These are phyloP conservation scores for Baronia brevicornis DNA, from an alignment of 2,888 invertebrate genomes.

Conservation along the genomic window DNA sequence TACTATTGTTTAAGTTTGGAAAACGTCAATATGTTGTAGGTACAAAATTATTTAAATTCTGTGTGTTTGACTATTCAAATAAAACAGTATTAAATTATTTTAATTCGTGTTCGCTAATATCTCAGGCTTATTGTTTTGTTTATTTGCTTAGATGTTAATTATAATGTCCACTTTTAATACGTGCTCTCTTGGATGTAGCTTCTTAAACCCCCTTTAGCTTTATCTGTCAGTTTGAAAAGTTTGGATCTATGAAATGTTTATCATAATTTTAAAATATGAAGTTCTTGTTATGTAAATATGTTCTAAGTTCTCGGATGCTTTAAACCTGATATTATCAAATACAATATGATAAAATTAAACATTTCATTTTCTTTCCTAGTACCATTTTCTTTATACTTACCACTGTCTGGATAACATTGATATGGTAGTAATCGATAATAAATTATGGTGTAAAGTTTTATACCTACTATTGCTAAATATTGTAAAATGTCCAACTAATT, in stretches of 20 bases:
- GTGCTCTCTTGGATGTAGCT: slow-evolving; percentile 14
- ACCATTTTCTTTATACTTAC: too few species aligned
- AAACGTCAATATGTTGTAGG: slow-evolving; percentile 35
- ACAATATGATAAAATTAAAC: slow-evolving; percentile 4
- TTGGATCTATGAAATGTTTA: slow-evolving; percentile 11
- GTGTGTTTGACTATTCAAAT: slow-evolving; percentile 27
- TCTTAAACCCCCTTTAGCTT: slow-evolving; percentile 5
- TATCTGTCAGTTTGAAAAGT: slow-evolving; percentile 4
- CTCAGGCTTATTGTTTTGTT: slow-evolving; percentile 14
- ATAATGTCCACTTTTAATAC: too few species aligned
- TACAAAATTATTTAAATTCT: slow-evolving; percentile 28
- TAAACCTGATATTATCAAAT: slow-evolving; percentile 11
- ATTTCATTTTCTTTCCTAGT: too few species aligned
- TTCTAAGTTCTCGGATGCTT: slow-evolving; percentile 8
- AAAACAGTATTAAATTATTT: slow-evolving; percentile 40
- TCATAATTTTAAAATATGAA: slow-evolving; percentile 8
- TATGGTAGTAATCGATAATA: too few species aligned
- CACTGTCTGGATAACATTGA: too few species aligned
- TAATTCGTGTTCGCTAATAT: slow-evolving; percentile 19
- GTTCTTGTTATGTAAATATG: slow-evolving; percentile 9
- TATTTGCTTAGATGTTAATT: slow-evolving; percentile 14
- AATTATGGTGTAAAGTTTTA: too few species aligned
- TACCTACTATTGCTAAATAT: too few species aligned
- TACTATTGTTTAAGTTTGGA: slow-evolving; percentile 57
- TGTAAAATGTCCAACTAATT: too few species aligned